These are phyloP conservation scores for Bryconaethiops microstoma DNA, from an alignment of 2,797 vertebrate genomes.

Conservation along the genomic window DNA sequence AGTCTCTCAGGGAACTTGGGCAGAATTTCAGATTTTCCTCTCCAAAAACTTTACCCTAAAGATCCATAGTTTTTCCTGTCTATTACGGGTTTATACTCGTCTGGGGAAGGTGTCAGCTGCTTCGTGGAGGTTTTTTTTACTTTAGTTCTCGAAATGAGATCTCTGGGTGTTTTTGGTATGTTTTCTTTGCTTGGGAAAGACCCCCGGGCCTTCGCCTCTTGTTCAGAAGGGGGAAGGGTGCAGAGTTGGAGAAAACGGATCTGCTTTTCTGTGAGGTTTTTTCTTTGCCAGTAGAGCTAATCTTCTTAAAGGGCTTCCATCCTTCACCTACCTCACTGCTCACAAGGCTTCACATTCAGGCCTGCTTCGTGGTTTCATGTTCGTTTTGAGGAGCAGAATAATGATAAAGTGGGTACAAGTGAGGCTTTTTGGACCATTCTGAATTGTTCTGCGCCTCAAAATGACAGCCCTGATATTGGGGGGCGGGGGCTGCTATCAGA, in stretches of 20 bases:
- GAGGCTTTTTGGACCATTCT: not conserved
- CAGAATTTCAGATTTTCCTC: not conserved
- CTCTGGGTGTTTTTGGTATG: not conserved
- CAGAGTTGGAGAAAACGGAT: not conserved
- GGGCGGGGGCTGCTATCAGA: too few species aligned
- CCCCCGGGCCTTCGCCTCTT: not conserved
- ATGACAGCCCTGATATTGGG: not conserved
- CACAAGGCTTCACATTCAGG: not conserved
- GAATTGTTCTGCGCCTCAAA: not conserved
- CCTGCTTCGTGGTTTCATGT: not conserved
- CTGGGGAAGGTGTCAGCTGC: not conserved
- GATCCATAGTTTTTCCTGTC: too few species aligned
- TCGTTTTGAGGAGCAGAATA: not conserved
- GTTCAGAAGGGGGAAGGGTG: slow-evolving; percentile 8
- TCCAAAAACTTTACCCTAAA: too few species aligned
- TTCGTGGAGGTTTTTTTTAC: not conserved
- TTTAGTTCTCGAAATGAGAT: not conserved
- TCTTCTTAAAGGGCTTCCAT: not conserved
- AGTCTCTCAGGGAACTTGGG: too few species aligned
- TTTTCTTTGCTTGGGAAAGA: not conserved
- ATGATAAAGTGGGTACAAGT: not conserved
- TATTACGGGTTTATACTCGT: not conserved
- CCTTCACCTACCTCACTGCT: not conserved
- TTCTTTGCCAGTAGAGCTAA: slow-evolving; percentile 7
- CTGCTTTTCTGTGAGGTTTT: slow-evolving; percentile 4